Evolutionary conservation across 2,113 vertebrate genomes (phyloP), one percentile per base, ranked within the genome.

Genomic region (Apteryx owenii): DNA sequence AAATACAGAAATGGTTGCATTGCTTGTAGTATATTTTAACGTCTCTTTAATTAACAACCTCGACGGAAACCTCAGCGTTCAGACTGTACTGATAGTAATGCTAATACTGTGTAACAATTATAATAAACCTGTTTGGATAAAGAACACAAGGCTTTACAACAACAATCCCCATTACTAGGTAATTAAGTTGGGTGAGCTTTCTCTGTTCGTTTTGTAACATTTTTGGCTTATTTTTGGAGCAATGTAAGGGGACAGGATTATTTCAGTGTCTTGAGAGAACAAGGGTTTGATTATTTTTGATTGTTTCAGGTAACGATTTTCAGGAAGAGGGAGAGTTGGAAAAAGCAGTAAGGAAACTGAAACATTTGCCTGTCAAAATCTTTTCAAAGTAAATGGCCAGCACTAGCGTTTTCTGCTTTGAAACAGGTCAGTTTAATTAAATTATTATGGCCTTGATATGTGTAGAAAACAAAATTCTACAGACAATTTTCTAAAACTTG

Each of bases 11-110:
- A 79, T 56, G 26, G 4, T 48, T 93, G n/a, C 6, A 13, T 11
- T 60, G 48, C 6, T 50, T 19, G 36, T 36, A 14, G 6, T 21
- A 28, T 4, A n/a, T 81, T 91, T 73, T 65, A 54, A 51, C 21
- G 4, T 46, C 31, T 68, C 14, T 25, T 29, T 78, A 81, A 69
- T 14, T 61, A 85, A 81, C 4, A 72, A 10, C 17, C 13, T 51
- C 16, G 7, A 1, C 16, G 78, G 85, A 71, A 90, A 72, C 9
- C 22, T 6, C 0, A 0, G 5, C 14, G 66, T 64, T 84, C 46
- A 36, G 31, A 5, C 56, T 73, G 18, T 78, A 42, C 17, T 46
- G 44, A 53, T 48, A 58, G 6, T 60, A 9, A 18, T 61, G 21
- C 5, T 54, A 36, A 38, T 71, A 17, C n/a, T 69, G 22, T 22